These are phyloP conservation scores for Listronotus bonariensis DNA, from an alignment of 1,140 invertebrate species.

Conservation along the genomic window DNA sequence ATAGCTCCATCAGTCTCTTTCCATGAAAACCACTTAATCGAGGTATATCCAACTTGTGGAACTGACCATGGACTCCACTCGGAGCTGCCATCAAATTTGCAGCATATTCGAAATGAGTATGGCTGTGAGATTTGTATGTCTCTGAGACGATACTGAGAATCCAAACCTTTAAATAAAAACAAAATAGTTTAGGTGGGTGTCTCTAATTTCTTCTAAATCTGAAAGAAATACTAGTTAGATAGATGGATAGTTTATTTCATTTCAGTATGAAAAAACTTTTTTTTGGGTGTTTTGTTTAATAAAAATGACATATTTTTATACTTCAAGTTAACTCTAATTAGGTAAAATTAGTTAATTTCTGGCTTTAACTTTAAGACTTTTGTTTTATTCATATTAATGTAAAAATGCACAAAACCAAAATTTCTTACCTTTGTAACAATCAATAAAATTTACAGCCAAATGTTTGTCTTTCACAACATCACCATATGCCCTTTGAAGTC, in stretches of 20 bases:
- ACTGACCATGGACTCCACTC: constrained; percentile 50
- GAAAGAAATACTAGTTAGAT: too few relatives aligned
- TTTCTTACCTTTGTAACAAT: constrained; percentile 42
- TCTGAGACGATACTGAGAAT: constrained; percentile 44
- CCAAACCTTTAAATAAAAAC: constrained; percentile 39
- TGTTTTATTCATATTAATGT: background rate
- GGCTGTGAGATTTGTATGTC: constrained; percentile 42
- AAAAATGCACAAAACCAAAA: background rate
- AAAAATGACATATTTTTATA: too few relatives aligned
- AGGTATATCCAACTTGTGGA: constrained; percentile 41
- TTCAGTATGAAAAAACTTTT: too few relatives aligned
- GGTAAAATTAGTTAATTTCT: too few relatives aligned
- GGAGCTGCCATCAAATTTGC: constrained; percentile 46
- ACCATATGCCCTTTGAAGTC: constrained; percentile 45
- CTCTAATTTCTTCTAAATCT: background rate
- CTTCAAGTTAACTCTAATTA: too few relatives aligned
- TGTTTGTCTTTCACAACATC: constrained; percentile 41
- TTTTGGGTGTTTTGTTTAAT: too few relatives aligned
- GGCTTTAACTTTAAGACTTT: too few relatives aligned
- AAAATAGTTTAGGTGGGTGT: background rate
- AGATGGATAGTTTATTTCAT: too few relatives aligned
- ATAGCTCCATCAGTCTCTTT: constrained; percentile 32
- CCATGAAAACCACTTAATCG: constrained; percentile 44
- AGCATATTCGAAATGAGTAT: constrained; percentile 49
- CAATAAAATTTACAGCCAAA: constrained; percentile 39